Evolutionary conservation across 2,797 vertebrate genomes (phyloP), one percentile per base, ranked within the genome.

Genomic region (Melanotaenia nigrans): DNA sequence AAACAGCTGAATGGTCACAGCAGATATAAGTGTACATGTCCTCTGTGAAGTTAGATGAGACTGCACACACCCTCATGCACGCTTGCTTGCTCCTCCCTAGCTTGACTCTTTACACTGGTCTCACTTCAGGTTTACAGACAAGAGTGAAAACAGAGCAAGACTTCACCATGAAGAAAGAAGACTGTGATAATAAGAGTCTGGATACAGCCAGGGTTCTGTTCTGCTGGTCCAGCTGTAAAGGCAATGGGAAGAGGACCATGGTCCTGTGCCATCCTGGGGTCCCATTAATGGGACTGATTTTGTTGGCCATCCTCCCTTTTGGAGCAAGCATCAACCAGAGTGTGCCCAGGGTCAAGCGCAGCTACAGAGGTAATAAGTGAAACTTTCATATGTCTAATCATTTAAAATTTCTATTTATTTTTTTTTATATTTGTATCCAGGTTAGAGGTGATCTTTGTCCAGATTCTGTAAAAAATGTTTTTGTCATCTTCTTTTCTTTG

Each of bases 271-370:
- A 85, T 84, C 83, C 86, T 61, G 88, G 90, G 79, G 83, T 92
- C 72, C 61, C 92, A 68, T 83, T 97, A 74, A 89, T 93, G 71
- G 90, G 93, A 82, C 75, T 90, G n/a, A 85, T 95, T 84, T 74
- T 96, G 60, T 78, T 93, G 60, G 92, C 94, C 79, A 64, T 58
- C 73, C 87, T 96, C 77, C 93, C 95, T 54, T 85, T 93, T 82
- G 93, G 75, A 83, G 92, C 93, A 75, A 93, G 86, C 7, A 92
- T 94, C 89, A 98, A 95, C 91, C 96, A 96, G 92, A 97, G 94
- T 81, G 88, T 98, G 74, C 96, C 98, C 61, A 94, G 97, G 74
- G 95, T 98, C 79, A 97, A 95, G 86, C 95, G 98, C 80, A 94
- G 94, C 84, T 95, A 97, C 87, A 97, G 95, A 97, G 98, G 98